A percentile compares a stretch with the other conserved stretches of the same genome.
Conservation (phyloP, 2,888 invertebrate species). For the Callimorpha dominula region DNA sequence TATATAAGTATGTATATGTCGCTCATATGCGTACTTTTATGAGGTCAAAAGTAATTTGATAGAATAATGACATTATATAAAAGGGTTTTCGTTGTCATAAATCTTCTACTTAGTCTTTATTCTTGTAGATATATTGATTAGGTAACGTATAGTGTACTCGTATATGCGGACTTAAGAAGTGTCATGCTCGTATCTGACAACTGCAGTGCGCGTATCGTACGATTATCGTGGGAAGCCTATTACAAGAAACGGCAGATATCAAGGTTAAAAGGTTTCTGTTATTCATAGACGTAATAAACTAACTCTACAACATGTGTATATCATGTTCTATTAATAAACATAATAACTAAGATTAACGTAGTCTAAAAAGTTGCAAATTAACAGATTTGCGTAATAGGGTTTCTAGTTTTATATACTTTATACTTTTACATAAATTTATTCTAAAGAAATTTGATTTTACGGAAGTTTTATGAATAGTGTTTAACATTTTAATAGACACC, state of each 20-base stretch:
- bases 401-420: background rate
- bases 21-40: background rate
- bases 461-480: background rate
- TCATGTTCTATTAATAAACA: too few relatives aligned
- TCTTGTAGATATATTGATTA: background rate
- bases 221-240: too few relatives aligned
- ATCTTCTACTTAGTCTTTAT: background rate
- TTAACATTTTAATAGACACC: background rate
- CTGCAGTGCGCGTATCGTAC: background rate
- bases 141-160: background rate
- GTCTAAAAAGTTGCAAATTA: background rate
- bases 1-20: background rate
- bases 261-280: too few relatives aligned
- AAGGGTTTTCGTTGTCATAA: background rate
- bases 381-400: background rate
- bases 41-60: background rate
- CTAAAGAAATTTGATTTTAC: background rate
- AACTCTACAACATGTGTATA: too few relatives aligned
- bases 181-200: background rate
- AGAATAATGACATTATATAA: conserved; percentile 3
- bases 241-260: too few relatives aligned
- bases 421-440: background rate
- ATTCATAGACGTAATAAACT: too few relatives aligned
- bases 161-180: background rate
- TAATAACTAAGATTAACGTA: background rate